Base-by-base conservation (phyloP, 2,113 vertebrate genomes). In the Cromileptes altivelis region DNA sequence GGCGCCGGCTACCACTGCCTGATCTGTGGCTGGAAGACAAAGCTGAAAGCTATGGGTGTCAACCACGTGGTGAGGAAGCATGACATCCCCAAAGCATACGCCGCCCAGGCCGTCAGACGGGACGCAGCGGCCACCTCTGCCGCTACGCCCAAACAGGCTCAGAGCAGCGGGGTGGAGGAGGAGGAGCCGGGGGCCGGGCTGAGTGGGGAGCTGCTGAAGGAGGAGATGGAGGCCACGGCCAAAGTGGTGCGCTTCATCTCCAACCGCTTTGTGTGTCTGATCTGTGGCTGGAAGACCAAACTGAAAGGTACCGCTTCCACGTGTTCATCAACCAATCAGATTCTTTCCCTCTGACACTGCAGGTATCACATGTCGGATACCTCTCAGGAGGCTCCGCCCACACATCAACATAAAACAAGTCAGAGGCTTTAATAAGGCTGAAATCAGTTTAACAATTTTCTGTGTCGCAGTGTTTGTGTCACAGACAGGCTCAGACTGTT, bases 201-300 rank as follows among this genome's bases (percentile, higher is more conserved):
- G 57, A 91, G 84, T 5, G 45, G 49, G 0, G 90, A 92, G 67
- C 56, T 87, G 56, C 75, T 92, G 37, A 90, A 56, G 63, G 86
- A 91, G 74, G 93, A 93, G 52, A 77, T 88, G 79, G 71, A 83
- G 73, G 86, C 81, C 1, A 79, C 63, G 0, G 81, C 89, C 18
- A 90, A 88, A 21, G 84, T 91, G 61, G 55, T 94, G 4, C 42
- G 73, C 53, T 91, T 78, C 33, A 52, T 23, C 50, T 74, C 78
- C 47, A 82, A 62, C 81, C 86, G 90, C 88, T 93, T 85, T 2
- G 72, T 85, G 21, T 94, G 93, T 25, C 85, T 89, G 9, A 62
- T 92, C 68, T 94, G 93, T 1, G 90, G 92, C 73, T 93, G 92
- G 91, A 93, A 90, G 56, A 87, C 75, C 78, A 94, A 93, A 56